Conservation (phyloP, 2,797 vertebrate species). For the Gephyroberyx darwinii region DNA sequence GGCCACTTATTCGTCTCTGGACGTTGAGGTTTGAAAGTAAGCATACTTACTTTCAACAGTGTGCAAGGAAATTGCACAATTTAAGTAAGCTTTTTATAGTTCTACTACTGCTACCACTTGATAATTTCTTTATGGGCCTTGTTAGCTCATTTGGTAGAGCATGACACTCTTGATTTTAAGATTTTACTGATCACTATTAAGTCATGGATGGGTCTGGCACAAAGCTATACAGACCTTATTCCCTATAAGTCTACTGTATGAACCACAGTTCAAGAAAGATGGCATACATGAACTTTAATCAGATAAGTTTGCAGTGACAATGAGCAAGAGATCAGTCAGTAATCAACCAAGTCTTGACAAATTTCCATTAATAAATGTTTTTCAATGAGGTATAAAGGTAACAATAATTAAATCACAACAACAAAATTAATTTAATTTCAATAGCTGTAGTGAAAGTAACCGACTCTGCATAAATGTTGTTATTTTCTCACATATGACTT, state of each 20-base stretch:
- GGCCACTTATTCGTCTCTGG: slow-evolving; percentile 14
- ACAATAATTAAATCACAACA: neutral
- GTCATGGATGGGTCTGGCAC: too few relatives aligned
- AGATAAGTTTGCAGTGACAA: too few relatives aligned
- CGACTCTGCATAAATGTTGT: too few relatives aligned
- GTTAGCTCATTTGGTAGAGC: too few relatives aligned
- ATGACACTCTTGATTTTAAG: too few relatives aligned
- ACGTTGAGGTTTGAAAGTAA: neutral
- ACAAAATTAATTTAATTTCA: neutral
- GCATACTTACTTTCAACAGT: slow-evolving; percentile 1
- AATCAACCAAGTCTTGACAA: neutral
- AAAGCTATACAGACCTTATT: too few relatives aligned
- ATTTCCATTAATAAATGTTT: neutral
- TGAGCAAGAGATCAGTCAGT: neutral
- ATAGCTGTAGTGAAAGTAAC: too few relatives aligned
- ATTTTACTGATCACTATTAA: too few relatives aligned
- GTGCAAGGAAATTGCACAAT: slow-evolving; percentile 15
- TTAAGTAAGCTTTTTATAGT: too few relatives aligned
- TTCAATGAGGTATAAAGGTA: neutral
- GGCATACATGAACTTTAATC: neutral
- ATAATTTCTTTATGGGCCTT: too few relatives aligned
- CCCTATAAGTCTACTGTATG: neutral
- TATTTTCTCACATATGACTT: too few relatives aligned
- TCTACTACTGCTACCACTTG: too few relatives aligned
- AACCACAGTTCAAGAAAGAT: neutral